Conservation (phyloP, 2,888 invertebrate species). For the Tetranychus truncatus region DNA sequence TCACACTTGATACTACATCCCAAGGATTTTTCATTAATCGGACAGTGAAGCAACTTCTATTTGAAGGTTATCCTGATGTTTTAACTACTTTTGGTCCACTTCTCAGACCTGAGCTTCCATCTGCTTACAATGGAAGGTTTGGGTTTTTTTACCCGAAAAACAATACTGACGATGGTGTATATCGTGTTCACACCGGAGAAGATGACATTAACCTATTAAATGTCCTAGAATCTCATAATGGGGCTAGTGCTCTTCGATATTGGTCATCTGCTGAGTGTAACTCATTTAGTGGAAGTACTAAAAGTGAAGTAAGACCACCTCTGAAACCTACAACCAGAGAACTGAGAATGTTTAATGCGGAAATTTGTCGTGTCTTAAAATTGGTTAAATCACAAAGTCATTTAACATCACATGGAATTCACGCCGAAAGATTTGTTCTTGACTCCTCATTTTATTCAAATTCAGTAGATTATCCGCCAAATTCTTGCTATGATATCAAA, state of each 20-base stretch:
- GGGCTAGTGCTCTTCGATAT: not conserved
- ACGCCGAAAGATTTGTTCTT: slow-evolving; percentile 15
- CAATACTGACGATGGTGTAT: slow-evolving; percentile 43
- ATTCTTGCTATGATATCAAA: slow-evolving; percentile 16
- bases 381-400: slow-evolving; percentile 8
- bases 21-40: slow-evolving; percentile 22
- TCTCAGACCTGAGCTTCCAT: slow-evolving; percentile 19
- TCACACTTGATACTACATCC: slow-evolving; percentile 21
- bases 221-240: slow-evolving; percentile 40
- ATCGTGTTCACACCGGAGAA: slow-evolving; percentile 55
- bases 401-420: not conserved
- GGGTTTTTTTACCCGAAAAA: slow-evolving; percentile 39
- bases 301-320: slow-evolving; percentile 1
- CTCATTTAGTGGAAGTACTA: not conserved
- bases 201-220: slow-evolving; percentile 47
- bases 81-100: slow-evolving; percentile 22
- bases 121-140: slow-evolving; percentile 17
- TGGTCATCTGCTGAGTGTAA: slow-evolving; percentile 14
- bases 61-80: slow-evolving; percentile 24
- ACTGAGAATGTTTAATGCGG: slow-evolving; percentile 17
- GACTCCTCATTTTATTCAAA: slow-evolving; percentile 17
- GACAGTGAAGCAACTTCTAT: slow-evolving; percentile 22
- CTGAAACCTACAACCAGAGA: not conserved
- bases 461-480: slow-evolving; percentile 18
- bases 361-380: slow-evolving; percentile 19